Conservation (phyloP, 2,888 invertebrate species). For the Philonicus albiceps region DNA sequence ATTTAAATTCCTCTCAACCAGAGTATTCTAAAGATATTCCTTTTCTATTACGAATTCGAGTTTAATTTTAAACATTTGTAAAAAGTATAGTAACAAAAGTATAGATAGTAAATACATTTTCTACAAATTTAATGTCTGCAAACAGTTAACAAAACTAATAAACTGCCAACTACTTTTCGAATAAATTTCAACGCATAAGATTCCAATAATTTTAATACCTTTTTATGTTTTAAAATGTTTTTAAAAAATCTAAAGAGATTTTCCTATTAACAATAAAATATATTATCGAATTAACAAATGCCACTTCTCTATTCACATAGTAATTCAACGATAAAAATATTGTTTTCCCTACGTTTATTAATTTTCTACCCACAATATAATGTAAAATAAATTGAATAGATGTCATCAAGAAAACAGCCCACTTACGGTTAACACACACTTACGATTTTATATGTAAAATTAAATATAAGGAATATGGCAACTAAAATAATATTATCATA, state of each 20-base stretch:
- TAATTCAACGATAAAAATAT: not conserved
- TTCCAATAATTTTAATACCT: not conserved
- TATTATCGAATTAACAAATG: not conserved
- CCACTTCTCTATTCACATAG: not conserved
- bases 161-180: not conserved
- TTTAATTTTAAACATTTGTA: not conserved
- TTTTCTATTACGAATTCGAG: too few relatives aligned
- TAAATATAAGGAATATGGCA: not conserved
- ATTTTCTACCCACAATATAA: not conserved
- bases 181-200: not conserved
- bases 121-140: not conserved
- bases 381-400: not conserved
- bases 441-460: slow-evolving; percentile 32
- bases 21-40: too few relatives aligned
- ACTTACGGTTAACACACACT: not conserved
- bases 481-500: not conserved
- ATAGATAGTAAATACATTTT: not conserved
- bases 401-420: not conserved
- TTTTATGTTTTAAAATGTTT: too few relatives aligned
- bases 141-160: not conserved
- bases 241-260: too few relatives aligned
- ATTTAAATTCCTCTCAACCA: not conserved
- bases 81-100: not conserved
- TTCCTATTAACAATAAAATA: not conserved
- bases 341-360: not conserved